Evolutionary conservation across 2,797 vertebrate genomes (phyloP).

Genomic region (Sebastes vulpes): DNA sequence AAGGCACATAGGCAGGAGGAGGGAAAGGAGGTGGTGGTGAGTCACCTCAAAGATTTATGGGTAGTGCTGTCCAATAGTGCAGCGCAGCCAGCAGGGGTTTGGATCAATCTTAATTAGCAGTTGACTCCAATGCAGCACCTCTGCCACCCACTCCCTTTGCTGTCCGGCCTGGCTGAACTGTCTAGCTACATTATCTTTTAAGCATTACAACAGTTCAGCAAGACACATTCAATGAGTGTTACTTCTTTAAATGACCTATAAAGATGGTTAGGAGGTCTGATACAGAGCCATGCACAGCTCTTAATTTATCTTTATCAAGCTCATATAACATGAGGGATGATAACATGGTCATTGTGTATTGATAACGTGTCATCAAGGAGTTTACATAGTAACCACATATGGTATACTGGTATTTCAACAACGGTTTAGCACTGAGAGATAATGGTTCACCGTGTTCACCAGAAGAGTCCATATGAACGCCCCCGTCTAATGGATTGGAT

Average conservation of each 20-base stretch:
- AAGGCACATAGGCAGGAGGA: not conserved
- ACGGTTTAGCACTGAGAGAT: not conserved
- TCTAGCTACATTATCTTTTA: slow-evolving; percentile 39
- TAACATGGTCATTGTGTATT: not conserved
- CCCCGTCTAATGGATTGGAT: too few relatives aligned
- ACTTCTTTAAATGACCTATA: slow-evolving; percentile 7
- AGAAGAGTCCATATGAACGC: too few relatives aligned
- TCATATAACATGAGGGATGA: not conserved
- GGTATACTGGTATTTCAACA: not conserved
- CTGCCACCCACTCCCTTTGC: slow-evolving; percentile 27
- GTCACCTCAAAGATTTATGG: slow-evolving; percentile 64
- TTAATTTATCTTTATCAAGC: not conserved
- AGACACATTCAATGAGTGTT: slow-evolving; percentile 18
- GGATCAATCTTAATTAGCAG: slow-evolving; percentile 73
- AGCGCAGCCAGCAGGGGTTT: slow-evolving; percentile 19
- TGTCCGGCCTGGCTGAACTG: slow-evolving; percentile 6
- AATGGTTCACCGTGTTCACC: too few relatives aligned
- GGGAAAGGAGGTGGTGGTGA: slow-evolving; percentile 10
- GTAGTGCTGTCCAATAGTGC: slow-evolving; percentile 36
- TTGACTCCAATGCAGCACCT: slow-evolving; percentile 45
- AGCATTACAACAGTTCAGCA: slow-evolving; percentile 6
- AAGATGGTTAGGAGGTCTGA: not conserved
- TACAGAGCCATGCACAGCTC: not conserved
- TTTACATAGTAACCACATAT: not conserved
- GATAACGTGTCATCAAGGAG: not conserved